phyloP scores from a whole-genome alignment of 53 echinoderm and acorn worm species.

The Paelopatides confundens region DNA sequence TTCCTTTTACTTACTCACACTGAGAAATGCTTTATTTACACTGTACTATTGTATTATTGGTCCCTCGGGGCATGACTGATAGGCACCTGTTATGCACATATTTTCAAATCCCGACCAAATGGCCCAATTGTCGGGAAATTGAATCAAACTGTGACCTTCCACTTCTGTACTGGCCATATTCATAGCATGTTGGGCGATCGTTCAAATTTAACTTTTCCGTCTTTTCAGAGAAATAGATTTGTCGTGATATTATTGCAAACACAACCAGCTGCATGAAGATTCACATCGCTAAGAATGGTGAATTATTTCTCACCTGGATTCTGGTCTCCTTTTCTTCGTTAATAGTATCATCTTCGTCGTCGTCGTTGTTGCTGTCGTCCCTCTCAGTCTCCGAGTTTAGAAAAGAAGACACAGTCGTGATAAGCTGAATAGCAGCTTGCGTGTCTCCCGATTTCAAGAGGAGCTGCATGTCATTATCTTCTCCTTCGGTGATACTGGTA shows the following conservation, averaged over 20 bases:
- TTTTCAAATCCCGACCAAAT: too few relatives aligned
- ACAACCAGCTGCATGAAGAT: not conserved
- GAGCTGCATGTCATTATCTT: conserved; percentile 70
- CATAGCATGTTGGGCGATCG: too few relatives aligned
- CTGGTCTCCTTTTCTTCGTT: not conserved
- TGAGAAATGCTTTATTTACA: too few relatives aligned
- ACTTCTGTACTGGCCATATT: too few relatives aligned
- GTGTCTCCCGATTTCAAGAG: conserved; percentile 72
- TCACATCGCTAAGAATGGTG: not conserved
- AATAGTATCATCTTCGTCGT: not conserved
- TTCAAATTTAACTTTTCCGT: not conserved
- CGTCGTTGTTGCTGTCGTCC: conserved; percentile 20
- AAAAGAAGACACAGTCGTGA: conserved; percentile 76
- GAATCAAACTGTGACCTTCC: too few relatives aligned
- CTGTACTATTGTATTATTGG: too few relatives aligned
- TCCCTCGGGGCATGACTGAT: too few relatives aligned
- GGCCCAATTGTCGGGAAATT: too few relatives aligned
- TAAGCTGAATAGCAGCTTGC: conserved; percentile 84
- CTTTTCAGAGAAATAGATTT: too few relatives aligned
- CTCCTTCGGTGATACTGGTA: conserved; percentile 59
- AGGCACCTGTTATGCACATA: too few relatives aligned
- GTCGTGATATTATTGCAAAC: too few relatives aligned
- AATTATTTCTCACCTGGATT: conserved; percentile 2
- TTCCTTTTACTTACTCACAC: too few relatives aligned
- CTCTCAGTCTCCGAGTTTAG: conserved; percentile 79